Evolutionary conservation across 2,888 invertebrate species (phyloP), one percentile per base, ranked within the genome.

Genomic region (Boloria selene): DNA sequence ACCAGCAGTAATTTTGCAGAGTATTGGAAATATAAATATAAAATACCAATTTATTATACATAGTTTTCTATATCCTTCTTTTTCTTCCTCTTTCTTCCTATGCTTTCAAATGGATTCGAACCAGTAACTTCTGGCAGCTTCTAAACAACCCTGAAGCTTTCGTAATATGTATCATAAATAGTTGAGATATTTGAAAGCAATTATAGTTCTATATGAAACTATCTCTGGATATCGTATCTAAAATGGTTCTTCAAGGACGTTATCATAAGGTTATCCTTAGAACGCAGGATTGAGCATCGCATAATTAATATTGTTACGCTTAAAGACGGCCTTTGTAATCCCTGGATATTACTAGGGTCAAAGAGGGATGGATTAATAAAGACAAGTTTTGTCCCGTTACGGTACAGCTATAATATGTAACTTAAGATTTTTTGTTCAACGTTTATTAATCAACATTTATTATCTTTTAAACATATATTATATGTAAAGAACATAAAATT

Each of bases 1-100:
- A 70, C 77, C 78, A 81, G 73, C 83, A 81, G 75, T 76, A 80
- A 79, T 84, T 86, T 85, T 82, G 79, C 83, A 79, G 22, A 45
- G 53, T 50, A 47, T 62, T 18, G 55, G 16, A 26, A 54, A 7
- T 18, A 17, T 13, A 22, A 31, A 14, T 18, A 31, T 10, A 31
- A 5, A 31, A 31, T 6, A 31, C 1, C 31, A 31, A 6, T 31
- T 31, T 31, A 7, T 31, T 0, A 10, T 10, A 31, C 10, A 2
- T 2, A 31, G 0, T 1, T 31, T 31, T 31, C 10, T 31, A 31
- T 31, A 10, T 31, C 31, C 10, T 10, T 31, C 10, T 31, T 10
- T 31, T 10, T 31, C 31, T 31, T 2, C 2, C 31, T 31, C 31
- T 31, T 31, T 31, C 31, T 31, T 31, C 2, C 31, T 7, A 7